phyloP scores from a whole-genome alignment of 2,888 invertebrate species.

The Acleris laterana region DNA sequence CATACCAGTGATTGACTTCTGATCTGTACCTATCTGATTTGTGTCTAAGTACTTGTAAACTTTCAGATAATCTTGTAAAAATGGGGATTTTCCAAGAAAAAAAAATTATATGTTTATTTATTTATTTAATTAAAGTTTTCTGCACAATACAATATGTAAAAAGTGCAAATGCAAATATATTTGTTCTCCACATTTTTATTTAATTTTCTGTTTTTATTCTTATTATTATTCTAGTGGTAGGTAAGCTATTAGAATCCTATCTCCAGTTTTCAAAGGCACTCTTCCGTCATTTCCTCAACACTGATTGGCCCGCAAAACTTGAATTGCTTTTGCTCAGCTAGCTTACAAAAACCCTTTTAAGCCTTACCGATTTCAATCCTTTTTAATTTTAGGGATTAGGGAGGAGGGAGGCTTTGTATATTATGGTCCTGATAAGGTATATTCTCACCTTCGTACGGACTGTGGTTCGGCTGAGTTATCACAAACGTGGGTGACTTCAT shows the following conservation, averaged over 20 bases:
- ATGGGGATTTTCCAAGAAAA: too few relatives aligned
- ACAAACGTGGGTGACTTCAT: conserved; percentile 67
- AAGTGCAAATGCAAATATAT: too few relatives aligned
- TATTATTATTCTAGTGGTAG: not conserved
- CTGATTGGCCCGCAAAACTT: not conserved
- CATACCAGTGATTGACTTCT: too few relatives aligned
- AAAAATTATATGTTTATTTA: too few relatives aligned
- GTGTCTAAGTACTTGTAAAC: too few relatives aligned
- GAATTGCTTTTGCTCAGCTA: not conserved
- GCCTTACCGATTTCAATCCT: not conserved
- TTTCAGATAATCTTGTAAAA: too few relatives aligned
- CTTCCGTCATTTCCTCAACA: not conserved
- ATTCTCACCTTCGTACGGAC: conserved; percentile 65
- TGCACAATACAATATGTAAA: too few relatives aligned
- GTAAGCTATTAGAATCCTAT: not conserved
- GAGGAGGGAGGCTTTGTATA: conserved; percentile 27
- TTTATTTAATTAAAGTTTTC: too few relatives aligned
- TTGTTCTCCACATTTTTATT: too few relatives aligned
- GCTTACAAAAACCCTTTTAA: conserved; percentile 7
- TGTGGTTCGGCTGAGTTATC: conserved; percentile 55
- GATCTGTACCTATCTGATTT: too few relatives aligned
- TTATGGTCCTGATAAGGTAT: conserved; percentile 53
- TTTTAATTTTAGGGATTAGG: conserved; percentile 24
- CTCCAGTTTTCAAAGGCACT: not conserved
- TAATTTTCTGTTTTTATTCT: too few relatives aligned